Conservation (phyloP, 1,140 invertebrate genomes). For the Lepidostoma basale region DNA sequence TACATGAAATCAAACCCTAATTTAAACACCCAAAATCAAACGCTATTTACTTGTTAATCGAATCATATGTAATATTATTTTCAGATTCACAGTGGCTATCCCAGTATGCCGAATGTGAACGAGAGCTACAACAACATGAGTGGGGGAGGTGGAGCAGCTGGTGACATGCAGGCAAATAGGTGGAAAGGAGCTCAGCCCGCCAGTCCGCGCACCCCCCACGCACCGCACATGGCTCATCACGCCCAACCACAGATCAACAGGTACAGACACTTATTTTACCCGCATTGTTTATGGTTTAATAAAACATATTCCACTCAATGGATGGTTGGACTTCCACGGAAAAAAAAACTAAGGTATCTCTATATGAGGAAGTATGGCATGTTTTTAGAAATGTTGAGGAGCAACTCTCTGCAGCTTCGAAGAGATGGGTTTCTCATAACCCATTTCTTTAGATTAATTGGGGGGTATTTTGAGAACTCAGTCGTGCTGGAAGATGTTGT, state of each 20-base stretch:
- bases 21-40: no score
- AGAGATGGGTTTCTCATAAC: no score
- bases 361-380: no score
- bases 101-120: conserved; percentile 57
- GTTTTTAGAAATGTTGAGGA: no score
- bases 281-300: neutral
- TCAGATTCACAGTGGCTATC: conserved; percentile 38
- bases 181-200: conserved; percentile 15
- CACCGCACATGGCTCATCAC: neutral
- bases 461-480: no score
- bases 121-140: conserved; percentile 38
- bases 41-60: no score
- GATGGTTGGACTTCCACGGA: neutral
- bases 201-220: conserved; percentile 4
- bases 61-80: no score
- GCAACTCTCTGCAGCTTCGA: no score
- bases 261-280: neutral
- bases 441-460: no score
- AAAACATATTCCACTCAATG: neutral
- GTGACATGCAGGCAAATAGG: neutral
- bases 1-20: no score
- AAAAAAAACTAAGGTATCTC: neutral
- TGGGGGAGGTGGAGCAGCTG: neutral
- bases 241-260: conserved; percentile 13
- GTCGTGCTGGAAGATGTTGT: no score